Percentiles rank a stretch among this genome's conserved stretches.
Conservation (phyloP, 1,140 invertebrate genomes). For the Aphelenchoides besseyi region DNA sequence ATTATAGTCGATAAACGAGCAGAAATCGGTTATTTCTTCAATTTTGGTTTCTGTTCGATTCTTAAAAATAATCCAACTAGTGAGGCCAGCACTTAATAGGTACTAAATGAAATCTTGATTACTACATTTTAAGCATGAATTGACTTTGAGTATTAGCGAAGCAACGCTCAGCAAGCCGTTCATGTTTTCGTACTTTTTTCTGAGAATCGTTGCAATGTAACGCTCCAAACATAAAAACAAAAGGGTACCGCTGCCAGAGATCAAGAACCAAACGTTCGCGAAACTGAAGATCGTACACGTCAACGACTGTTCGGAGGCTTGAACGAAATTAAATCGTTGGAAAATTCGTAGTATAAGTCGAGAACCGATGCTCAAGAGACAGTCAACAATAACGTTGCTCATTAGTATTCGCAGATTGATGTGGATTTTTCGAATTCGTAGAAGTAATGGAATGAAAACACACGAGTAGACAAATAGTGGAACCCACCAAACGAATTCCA, state of each 20-base stretch:
- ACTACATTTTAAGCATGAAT: background rate
- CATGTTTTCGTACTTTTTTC: background rate
- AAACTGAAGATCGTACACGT: conserved; percentile 1
- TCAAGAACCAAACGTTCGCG: conserved; percentile 5
- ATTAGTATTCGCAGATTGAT: conserved; percentile 3
- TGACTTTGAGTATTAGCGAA: background rate
- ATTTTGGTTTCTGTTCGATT: background rate
- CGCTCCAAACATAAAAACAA: conserved; percentile 10
- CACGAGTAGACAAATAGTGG: conserved; percentile 6
- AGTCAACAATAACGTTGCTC: conserved; percentile 12
- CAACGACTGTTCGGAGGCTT: background rate
- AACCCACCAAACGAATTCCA: conserved; percentile 16
- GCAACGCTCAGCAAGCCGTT: background rate
- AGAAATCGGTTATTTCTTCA: background rate
- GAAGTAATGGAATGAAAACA: background rate
- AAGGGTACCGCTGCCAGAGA: background rate
- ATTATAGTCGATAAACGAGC: background rate
- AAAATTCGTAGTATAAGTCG: background rate
- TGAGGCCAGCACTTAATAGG: background rate
- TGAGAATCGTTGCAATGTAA: background rate
- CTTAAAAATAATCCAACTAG: background rate
- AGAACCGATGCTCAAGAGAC: background rate
- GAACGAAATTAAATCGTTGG: background rate
- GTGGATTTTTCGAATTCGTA: conserved; percentile 6
- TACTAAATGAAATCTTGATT: background rate